Percentiles rank a stretch among this genome's conserved stretches.
phyloP scores from a whole-genome alignment of 2,113 vertebrate species.

The Pimephales promelas region DNA sequence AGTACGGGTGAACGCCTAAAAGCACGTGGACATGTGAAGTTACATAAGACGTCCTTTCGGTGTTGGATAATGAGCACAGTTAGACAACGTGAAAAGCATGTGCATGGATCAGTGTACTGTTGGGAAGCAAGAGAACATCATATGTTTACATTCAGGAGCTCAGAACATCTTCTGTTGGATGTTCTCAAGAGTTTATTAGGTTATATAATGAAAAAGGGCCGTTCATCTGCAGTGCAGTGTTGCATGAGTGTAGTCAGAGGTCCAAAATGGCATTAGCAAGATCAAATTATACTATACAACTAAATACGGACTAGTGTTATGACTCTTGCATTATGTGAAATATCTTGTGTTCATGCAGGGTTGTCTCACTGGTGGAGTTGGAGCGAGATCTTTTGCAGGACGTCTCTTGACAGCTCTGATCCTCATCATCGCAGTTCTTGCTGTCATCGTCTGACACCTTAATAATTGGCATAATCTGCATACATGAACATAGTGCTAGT shows the following conservation, averaged over 20 bases:
- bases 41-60: constrained; percentile 10
- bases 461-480: constrained; percentile 75
- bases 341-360: constrained; percentile 3
- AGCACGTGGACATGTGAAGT: not conserved
- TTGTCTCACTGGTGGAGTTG: constrained; percentile 85
- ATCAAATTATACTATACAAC: not conserved
- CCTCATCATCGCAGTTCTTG: constrained; percentile 64
- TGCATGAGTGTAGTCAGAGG: not conserved
- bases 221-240: not conserved
- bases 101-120: not conserved
- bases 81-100: not conserved
- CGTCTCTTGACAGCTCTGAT: constrained; percentile 63
- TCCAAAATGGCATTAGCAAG: not conserved
- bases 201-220: not conserved
- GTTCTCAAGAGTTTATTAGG: not conserved
- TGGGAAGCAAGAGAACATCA: not conserved
- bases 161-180: not conserved
- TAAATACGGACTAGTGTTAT: not conserved
- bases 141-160: not conserved
- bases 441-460: constrained; percentile 73
- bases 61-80: not conserved
- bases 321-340: not conserved
- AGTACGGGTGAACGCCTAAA: constrained; percentile 81
- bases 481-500: not conserved
- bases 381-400: constrained; percentile 77